phyloP scores from a whole-genome alignment of 92 coral and sea anemone genomes.

The Heliopora coerulea region DNA sequence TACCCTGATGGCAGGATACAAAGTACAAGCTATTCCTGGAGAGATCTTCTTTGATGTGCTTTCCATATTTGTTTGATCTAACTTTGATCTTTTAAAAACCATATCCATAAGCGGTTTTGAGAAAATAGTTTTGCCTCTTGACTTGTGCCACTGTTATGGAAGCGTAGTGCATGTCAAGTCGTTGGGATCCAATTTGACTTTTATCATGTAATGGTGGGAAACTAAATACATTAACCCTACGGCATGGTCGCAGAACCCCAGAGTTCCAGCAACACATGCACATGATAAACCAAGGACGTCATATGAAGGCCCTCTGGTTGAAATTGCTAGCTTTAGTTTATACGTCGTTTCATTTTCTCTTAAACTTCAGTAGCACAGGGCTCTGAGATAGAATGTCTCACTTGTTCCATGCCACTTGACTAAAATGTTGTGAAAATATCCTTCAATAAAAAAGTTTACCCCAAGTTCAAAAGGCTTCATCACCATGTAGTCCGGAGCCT shows the following conservation, averaged over 20 bases:
- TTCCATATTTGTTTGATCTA: conserved; percentile 12
- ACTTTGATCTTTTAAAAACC: conserved; percentile 46
- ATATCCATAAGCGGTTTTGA: conserved; percentile 58
- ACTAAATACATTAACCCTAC: conserved; percentile 48
- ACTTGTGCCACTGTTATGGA: conserved; percentile 58
- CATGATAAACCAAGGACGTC: conserved; percentile 45
- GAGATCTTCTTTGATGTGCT: conserved; percentile 4
- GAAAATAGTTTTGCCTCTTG: conserved; percentile 28
- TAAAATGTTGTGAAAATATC: conserved; percentile 44
- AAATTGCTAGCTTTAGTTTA: conserved; percentile 42
- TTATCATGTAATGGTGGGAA: conserved; percentile 45
- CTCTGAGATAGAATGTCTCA: conserved; percentile 48
- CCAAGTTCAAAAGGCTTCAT: conserved; percentile 51
- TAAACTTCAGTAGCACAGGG: conserved; percentile 46
- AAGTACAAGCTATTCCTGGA: conserved; percentile 40
- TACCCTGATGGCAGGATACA: conserved; percentile 44
- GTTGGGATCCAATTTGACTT: conserved; percentile 32
- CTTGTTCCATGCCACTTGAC: conserved; percentile 43
- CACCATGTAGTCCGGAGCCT: conserved; percentile 18
- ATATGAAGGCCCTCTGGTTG: conserved; percentile 29
- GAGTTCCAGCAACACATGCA: conserved; percentile 52
- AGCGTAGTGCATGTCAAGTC: conserved; percentile 47
- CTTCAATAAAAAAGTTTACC: conserved; percentile 49
- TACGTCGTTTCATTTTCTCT: conserved; percentile 44
- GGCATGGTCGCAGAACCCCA: conserved; percentile 52